Evolutionary conservation across 2,888 invertebrate genomes (phyloP), one percentile per base, ranked within the genome.

Genomic region (Dione vanillae): DNA sequence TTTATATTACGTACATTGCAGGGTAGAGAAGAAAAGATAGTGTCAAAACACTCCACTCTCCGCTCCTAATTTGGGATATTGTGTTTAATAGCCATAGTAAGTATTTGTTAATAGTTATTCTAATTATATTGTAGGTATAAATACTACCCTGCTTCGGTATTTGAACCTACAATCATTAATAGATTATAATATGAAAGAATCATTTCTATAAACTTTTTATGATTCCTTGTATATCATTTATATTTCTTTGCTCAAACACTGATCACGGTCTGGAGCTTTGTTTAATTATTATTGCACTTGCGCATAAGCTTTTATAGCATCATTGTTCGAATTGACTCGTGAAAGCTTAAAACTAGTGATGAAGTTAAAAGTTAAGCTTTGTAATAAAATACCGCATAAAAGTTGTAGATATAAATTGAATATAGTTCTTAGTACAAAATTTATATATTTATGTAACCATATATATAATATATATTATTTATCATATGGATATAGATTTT

Each of bases 201-300:
- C 10, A 54, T 16, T 11, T n/a, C 16, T 37, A 54, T 35, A 16
- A 40, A 19, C 37, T 16, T 40, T 37, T 54, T 54, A 27, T 52
- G 20, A 9, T 2, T 54, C 37, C 16, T 56, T 40, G 1, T 56
- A 19, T 40, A 19, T 40, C 8, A 27, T 11, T 56, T 56, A 56
- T 11, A 37, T n/a, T 16, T 56, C 56, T 56, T 56, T 16, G 35
- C 37, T 16, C 56, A 37, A 56, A 16, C 59, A 66, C 47, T 45
- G 69, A 69, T 35, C 62, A 69, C 58, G 51, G 69, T 51, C 35
- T 52, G 35, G 49, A 58, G 20, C 56, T 45, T 37, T 45, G 61
- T 27, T 69, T 72, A 66, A 66, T 69, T 69, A 66, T 43, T 43
- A 62, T 64, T 56, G 56, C 56, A 27, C 58, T 58, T 45, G 56